phyloP scores from a whole-genome alignment of 2,113 vertebrate species.

The Takifugu flavidus region DNA sequence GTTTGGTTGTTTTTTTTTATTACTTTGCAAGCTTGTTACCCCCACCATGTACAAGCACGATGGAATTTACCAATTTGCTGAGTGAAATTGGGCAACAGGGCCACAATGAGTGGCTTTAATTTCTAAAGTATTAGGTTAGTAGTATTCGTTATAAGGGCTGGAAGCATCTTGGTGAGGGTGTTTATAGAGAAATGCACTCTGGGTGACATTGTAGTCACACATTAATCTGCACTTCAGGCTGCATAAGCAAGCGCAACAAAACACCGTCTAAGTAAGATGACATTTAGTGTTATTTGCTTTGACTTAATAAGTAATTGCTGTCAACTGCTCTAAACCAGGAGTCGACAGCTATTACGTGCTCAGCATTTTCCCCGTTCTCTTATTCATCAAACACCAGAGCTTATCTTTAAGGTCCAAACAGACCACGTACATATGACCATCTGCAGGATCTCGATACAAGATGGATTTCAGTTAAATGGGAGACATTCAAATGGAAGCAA shows the following conservation, averaged over 20 bases:
- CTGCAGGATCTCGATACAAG: not conserved
- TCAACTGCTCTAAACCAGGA: not conserved
- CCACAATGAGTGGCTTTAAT: no score
- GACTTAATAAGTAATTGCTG: constrained; percentile 1
- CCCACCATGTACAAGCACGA: no score
- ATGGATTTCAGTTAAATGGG: not conserved
- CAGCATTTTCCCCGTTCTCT: not conserved
- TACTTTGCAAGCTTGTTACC: not conserved
- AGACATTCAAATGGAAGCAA: not conserved
- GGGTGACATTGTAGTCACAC: no score
- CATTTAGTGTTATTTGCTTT: not conserved
- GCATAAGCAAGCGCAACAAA: not conserved
- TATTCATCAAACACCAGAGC: not conserved
- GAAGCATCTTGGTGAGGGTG: no score
- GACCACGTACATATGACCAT: constrained; percentile 1
- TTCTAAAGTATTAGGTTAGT: no score
- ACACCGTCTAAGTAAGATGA: not conserved
- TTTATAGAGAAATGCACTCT: no score
- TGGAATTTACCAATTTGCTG: no score
- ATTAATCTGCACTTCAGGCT: not conserved
- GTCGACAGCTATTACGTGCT: not conserved
- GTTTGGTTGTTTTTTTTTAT: not conserved
- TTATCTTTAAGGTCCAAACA: constrained; percentile 12
- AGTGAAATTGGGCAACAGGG: no score
- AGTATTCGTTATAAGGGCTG: no score